Percentiles rank a stretch among this genome's conserved stretches.
phyloP scores from a whole-genome alignment of 2,888 invertebrate genomes.

The Hirtodrosophila histrioides region DNA sequence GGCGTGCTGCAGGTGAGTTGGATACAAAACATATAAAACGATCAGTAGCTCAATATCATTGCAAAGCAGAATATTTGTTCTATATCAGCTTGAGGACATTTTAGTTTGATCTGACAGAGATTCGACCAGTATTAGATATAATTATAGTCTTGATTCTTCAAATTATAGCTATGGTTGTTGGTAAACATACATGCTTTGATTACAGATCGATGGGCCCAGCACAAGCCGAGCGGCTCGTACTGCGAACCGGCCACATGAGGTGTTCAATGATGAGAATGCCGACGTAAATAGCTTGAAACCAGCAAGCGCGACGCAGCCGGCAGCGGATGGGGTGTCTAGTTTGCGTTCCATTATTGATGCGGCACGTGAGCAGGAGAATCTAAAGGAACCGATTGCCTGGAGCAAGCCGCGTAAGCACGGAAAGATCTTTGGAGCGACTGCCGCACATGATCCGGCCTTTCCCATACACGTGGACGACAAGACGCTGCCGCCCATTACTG shows the following conservation, averaged over 20 bases:
- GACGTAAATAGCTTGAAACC: slow-evolving; percentile 63
- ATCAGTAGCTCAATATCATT: too few species aligned
- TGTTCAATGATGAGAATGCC: slow-evolving; percentile 81
- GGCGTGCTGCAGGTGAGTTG: slow-evolving; percentile 79
- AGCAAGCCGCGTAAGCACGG: slow-evolving; percentile 82
- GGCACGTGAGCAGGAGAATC: slow-evolving; percentile 88
- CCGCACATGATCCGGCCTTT: slow-evolving; percentile 71
- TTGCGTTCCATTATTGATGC: slow-evolving; percentile 86
- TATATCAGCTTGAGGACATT: too few species aligned
- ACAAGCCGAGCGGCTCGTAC: slow-evolving; percentile 55
- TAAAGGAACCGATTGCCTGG: slow-evolving; percentile 90
- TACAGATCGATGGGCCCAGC: slow-evolving; percentile 49
- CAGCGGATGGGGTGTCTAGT: slow-evolving; percentile 58
- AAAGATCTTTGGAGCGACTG: slow-evolving; percentile 63
- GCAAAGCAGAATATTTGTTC: too few species aligned
- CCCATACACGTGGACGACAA: slow-evolving; percentile 81
- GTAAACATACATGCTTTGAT: background rate
- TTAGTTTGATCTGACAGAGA: too few species aligned
- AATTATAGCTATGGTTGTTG: too few species aligned
- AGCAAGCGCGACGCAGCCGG: slow-evolving; percentile 2
- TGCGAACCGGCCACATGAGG: slow-evolving; percentile 52
- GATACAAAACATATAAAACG: background rate
- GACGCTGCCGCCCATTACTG: slow-evolving; percentile 45
- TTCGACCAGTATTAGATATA: too few species aligned
- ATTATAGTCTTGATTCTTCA: too few species aligned